These are phyloP conservation scores for Macrostomum lignano DNA, from an alignment of 1,140 invertebrate species.

Conservation along the genomic window DNA sequence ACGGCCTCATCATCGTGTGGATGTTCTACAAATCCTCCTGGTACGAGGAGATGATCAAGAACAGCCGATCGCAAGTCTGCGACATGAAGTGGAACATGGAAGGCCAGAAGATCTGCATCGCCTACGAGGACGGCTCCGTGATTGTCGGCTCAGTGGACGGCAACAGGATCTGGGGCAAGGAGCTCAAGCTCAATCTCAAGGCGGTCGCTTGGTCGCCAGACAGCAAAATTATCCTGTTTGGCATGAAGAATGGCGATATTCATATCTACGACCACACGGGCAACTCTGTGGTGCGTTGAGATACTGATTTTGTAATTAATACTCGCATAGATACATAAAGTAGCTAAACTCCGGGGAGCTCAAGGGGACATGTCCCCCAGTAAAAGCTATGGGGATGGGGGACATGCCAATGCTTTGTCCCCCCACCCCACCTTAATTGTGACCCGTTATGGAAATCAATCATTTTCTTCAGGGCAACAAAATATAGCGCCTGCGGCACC, in stretches of 20 bases:
- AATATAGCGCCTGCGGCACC: too few relatives aligned
- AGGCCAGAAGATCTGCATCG: constrained; percentile 85
- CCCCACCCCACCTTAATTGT: too few relatives aligned
- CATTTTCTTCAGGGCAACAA: too few relatives aligned
- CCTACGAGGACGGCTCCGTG: constrained; percentile 78
- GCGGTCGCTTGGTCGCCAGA: constrained; percentile 61
- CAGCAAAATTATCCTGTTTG: constrained; percentile 57
- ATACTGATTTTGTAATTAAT: too few relatives aligned
- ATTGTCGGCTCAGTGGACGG: constrained; percentile 84
- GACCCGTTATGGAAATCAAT: too few relatives aligned
- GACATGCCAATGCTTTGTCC: too few relatives aligned
- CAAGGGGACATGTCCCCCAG: too few relatives aligned
- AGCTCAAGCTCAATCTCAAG: constrained; percentile 38
- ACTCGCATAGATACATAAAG: too few relatives aligned
- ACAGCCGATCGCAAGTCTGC: constrained; percentile 50
- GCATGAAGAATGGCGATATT: constrained; percentile 57
- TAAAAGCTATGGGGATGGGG: too few relatives aligned
- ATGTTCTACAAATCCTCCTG: constrained; percentile 76
- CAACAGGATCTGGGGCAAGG: constrained; percentile 87
- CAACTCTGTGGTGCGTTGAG: constrained; percentile 36
- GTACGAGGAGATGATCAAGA: constrained; percentile 99
- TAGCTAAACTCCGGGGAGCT: too few relatives aligned
- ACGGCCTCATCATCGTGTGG: constrained; percentile 93
- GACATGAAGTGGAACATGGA: constrained; percentile 89
- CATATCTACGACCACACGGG: constrained; percentile 79